phyloP scores from a whole-genome alignment of 2,888 invertebrate genomes.

The Chymomyza procnemis region DNA sequence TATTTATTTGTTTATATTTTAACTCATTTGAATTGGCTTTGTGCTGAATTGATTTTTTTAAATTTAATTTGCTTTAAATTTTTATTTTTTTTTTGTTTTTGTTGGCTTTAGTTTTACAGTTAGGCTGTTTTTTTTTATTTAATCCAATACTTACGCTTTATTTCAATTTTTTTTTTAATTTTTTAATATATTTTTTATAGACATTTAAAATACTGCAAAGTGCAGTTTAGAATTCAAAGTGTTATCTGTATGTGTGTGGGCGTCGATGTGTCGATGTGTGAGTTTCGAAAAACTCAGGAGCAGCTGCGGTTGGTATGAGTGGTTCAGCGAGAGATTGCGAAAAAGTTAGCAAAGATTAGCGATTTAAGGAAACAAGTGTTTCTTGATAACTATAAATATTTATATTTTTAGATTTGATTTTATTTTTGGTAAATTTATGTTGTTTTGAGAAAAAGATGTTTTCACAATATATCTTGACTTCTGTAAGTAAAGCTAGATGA shows the following conservation, averaged over 20 bases:
- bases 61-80: background rate
- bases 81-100: background rate
- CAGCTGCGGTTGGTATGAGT: too few relatives aligned
- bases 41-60: slow-evolving; percentile 3
- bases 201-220: slow-evolving; percentile 68
- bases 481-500: too few relatives aligned
- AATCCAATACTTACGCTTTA: slow-evolving; percentile 12
- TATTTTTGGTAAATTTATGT: too few relatives aligned
- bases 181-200: slow-evolving; percentile 50
- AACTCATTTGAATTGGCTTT: background rate
- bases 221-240: slow-evolving; percentile 64
- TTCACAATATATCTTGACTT: too few relatives aligned
- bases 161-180: background rate
- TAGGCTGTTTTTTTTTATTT: background rate
- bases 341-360: too few relatives aligned
- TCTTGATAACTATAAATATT: too few relatives aligned
- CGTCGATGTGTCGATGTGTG: slow-evolving; percentile 4
- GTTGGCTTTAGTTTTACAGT: background rate
- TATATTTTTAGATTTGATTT: too few relatives aligned
- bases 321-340: too few relatives aligned
- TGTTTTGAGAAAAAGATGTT: too few relatives aligned
- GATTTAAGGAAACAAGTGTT: too few relatives aligned
- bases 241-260: slow-evolving; percentile 10
- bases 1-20: background rate
- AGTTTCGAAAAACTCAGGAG: background rate